phyloP scores from a whole-genome alignment of 2,888 invertebrate genomes.

The Eremobia ochroleuca region DNA sequence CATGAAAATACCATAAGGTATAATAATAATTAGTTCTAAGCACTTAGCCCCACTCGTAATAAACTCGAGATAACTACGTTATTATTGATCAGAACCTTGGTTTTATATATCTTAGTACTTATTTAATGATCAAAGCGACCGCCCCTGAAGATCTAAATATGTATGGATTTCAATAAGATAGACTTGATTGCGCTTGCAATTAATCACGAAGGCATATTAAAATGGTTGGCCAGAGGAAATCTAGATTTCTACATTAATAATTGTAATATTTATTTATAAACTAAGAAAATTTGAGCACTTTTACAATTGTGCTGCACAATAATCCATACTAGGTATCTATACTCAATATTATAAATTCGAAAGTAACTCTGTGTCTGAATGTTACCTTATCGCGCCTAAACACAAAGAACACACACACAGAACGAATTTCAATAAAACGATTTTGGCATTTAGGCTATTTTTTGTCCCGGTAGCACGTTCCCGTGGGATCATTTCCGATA shows the following conservation, averaged over 20 bases:
- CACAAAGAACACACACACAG: too few species aligned
- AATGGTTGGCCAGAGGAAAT: background rate
- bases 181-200: background rate
- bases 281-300: background rate
- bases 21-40: conserved; percentile 63
- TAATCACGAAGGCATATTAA: background rate
- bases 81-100: conserved; percentile 50
- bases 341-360: too few species aligned
- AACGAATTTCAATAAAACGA: too few species aligned
- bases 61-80: conserved; percentile 49
- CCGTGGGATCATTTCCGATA: too few species aligned
- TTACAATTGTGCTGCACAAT: too few species aligned
- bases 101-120: conserved; percentile 36
- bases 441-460: too few species aligned
- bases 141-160: conserved; percentile 33
- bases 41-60: conserved; percentile 53
- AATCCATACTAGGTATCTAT: too few species aligned
- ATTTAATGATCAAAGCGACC: conserved; percentile 56
- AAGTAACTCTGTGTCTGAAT: too few species aligned
- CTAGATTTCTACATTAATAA: background rate
- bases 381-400: too few species aligned
- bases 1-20: conserved; percentile 43
- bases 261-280: background rate
- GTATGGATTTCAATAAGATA: background rate
- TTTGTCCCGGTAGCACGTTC: too few species aligned